phyloP scores from a whole-genome alignment of 37 sponge, comb jelly and placozoan species.

The Chondrosia reniformis region DNA sequence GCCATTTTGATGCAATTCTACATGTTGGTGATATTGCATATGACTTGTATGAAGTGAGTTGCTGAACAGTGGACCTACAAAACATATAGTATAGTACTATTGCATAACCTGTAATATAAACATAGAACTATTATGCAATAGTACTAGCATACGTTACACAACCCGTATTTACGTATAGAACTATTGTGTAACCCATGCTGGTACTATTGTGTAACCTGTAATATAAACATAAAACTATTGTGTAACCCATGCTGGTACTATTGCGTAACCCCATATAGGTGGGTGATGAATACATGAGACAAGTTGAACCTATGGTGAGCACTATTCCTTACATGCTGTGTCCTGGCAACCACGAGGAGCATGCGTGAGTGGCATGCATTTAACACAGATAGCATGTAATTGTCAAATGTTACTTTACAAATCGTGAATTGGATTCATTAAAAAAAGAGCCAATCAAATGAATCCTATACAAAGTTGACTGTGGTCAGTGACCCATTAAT shows the following conservation, averaged over 20 bases:
- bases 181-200: not conserved
- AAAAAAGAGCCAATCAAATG: too few relatives aligned
- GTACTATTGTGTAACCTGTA: not conserved
- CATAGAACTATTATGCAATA: not conserved
- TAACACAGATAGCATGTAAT: too few relatives aligned
- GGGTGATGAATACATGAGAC: conserved; percentile 57
- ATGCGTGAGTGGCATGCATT: conserved; percentile 24
- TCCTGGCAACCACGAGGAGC: conserved; percentile 49
- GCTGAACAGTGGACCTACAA: not conserved
- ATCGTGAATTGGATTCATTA: too few relatives aligned
- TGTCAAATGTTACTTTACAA: too few relatives aligned
- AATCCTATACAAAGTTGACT: too few relatives aligned
- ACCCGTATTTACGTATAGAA: too few relatives aligned
- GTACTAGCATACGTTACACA: not conserved
- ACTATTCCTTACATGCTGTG: conserved; percentile 49
- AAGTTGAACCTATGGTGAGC: conserved; percentile 26
- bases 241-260: not conserved
- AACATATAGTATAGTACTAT: not conserved
- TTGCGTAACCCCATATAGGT: not conserved
- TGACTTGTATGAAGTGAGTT: conserved; percentile 17
- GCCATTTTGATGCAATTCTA: not conserved
- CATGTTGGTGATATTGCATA: conserved; percentile 33
- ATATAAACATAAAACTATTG: too few relatives aligned
- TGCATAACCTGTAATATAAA: not conserved
- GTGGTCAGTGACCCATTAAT: not conserved